Percentiles rank a stretch among this genome's conserved stretches.
These are phyloP conservation scores for Eudasyphora cyanicolor DNA, from an alignment of 2,888 invertebrate species.

Conservation along the genomic window DNA sequence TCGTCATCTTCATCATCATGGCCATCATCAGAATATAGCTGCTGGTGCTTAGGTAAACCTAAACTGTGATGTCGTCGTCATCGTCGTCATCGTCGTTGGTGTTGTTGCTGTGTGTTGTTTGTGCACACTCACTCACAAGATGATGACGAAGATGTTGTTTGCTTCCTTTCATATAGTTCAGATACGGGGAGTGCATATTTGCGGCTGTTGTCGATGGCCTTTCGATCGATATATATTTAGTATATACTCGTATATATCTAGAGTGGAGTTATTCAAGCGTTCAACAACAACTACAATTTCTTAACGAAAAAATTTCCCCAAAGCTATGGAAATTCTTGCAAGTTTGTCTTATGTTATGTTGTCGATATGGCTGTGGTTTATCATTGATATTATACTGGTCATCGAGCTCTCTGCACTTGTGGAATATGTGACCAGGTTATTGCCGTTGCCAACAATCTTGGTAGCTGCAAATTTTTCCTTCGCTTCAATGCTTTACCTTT, in stretches of 20 bases:
- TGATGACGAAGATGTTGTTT: constrained; percentile 59
- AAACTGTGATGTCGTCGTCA: constrained; percentile 15
- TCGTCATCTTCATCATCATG: constrained; percentile 15
- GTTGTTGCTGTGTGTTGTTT: background rate
- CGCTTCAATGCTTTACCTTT: constrained; percentile 29
- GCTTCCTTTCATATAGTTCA: background rate
- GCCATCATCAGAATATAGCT: constrained; percentile 31
- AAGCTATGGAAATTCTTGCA: constrained; percentile 65
- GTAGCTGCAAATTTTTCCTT: constrained; percentile 45
- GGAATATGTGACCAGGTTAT: constrained; percentile 6
- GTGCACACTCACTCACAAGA: constrained; percentile 29
- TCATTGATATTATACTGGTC: constrained; percentile 50
- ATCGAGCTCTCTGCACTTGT: background rate
- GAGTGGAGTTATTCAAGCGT: constrained; percentile 15
- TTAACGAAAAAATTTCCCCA: constrained; percentile 62
- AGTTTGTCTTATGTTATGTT: constrained; percentile 47
- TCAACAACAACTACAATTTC: constrained; percentile 37
- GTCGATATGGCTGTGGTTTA: constrained; percentile 31
- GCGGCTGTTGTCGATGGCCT: constrained; percentile 43
- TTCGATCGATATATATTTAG: constrained; percentile 56
- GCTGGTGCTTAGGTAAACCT: constrained; percentile 38
- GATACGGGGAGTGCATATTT: constrained; percentile 14
- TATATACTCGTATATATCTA: background rate
- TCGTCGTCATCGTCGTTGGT: background rate
- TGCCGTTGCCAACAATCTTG: constrained; percentile 39